Base-by-base conservation (phyloP, 2,888 invertebrate species). In the Lordiphosa fenestrarum region DNA sequence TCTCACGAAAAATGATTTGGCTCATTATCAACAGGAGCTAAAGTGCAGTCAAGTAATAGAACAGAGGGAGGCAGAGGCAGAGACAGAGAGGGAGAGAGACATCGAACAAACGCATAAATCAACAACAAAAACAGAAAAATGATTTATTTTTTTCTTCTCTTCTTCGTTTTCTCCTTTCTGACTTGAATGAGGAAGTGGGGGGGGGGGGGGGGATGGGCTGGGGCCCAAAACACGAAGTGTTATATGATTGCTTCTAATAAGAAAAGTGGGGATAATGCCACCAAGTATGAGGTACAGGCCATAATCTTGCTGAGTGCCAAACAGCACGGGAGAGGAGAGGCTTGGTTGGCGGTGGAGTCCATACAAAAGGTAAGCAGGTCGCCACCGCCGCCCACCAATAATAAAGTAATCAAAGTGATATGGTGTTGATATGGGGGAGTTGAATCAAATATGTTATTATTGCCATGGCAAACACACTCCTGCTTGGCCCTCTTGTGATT, bases 61-160 rank as follows among this genome's bases (percentile, higher is more conserved):
- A 15, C 30, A 2, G 13, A 42, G 21, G 51, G 13, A 41, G 46
- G 39, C 12, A 35, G 13, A 41, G 46, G 39, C 12, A 35, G 25
- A 41, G 21, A 21, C 38, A 48, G 13, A 36, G 19, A 47, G 39
- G 40, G 58, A 46, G 66, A 57, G 68, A 65, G 73, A 71, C 77
- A 81, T 77, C 84, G 84, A 82, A 82, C 72, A 87, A 86, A 81
- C 84, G 83, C 87, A 86, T 86, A 87, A 86, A 86, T 86, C 86
- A 86, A 86, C 86, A 86, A 85, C 82, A 87, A 83, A 86, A 85
- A 85, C 86, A 85, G 81, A 84, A 81, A 80, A 84, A 81, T 86
- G 86, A 86, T 86, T 86, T 85, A 81, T 81, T 75, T 76, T 66
- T 36, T 40, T 23, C 15, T 40, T 23, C 15, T 15, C 19, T 19